Evolutionary conservation across 2,113 vertebrate species (phyloP), one percentile per base, ranked within the genome.

Genomic region (Australoheros scitulus): DNA sequence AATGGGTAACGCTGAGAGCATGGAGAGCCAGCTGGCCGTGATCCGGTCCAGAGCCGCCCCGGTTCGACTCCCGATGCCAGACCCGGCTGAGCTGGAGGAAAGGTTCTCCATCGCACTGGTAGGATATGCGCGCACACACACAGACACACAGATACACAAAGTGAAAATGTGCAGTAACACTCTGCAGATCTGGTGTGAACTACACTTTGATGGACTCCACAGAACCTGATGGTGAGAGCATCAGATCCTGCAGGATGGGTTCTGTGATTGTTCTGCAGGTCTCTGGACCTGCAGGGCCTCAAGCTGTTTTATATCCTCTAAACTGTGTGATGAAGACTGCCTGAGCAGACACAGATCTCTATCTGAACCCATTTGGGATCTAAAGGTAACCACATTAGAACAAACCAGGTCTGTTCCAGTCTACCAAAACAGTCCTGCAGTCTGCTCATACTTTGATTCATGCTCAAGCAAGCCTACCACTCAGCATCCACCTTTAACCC

Each of bases 1-100:
- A 86, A 96, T 96, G 95, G 95, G 95, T 64, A 96, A 96, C 85
- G 79, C 97, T 2, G 97, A 98, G 89, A 99, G 97, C 93, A 97
- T 97, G 97, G 98, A 98, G 92, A 95, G 95, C 70, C 97, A 97
- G 93, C 96, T 97, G 94, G 96, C 96, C 1, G 98, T 98, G 89
- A 96, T 97, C 92, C 95, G 97, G 94, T 97, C 97, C 81, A 97
- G 98, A 94, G 95, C 88, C 34, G 95, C 96, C 43, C 97, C 97
- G 6, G 95, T 97, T 56, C 97, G 97, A 88, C 97, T 99, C 89
- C 98, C 98, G 18, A 97, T 98, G 97, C 98, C 97, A 0, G 98
- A 98, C 88, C 96, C 97, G 5, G 94, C 95, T 0, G 97, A 98
- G 90, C 96, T 99, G 94, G 98, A 98, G 94, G 97, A 99, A 91